A percentile compares a stretch with the other conserved stretches of the same genome.
Conservation (phyloP, 2,797 vertebrate genomes). For the Vespertilio murinus region DNA sequence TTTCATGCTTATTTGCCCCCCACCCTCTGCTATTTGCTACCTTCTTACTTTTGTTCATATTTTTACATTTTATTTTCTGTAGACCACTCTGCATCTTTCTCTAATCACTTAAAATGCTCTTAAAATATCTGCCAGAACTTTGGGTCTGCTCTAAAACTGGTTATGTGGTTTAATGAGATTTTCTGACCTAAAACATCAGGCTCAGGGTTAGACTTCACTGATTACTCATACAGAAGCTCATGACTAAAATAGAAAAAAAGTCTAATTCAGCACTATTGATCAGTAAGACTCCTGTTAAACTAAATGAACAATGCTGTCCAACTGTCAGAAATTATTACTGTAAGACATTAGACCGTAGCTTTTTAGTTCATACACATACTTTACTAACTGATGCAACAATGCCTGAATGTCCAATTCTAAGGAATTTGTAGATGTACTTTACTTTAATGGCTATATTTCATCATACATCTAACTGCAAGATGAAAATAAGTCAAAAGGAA, state of each 20-base stretch:
- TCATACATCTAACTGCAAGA: conserved; percentile 1
- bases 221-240: neutral
- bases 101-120: neutral
- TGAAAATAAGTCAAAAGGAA: conserved; percentile 22
- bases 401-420: neutral
- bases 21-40: neutral
- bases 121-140: neutral
- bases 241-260: neutral
- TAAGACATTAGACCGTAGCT: neutral
- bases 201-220: neutral
- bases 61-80: conserved; percentile 38
- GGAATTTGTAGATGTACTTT: neutral
- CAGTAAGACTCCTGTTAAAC: neutral
- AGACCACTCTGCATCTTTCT: neutral
- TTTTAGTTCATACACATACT: neutral
- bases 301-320: neutral
- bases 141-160: neutral
- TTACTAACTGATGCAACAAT: neutral
- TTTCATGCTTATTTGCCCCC: neutral
- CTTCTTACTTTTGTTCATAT: neutral
- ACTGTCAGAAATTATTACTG: neutral
- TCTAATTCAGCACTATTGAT: neutral
- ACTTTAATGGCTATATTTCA: neutral
- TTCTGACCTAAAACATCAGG: neutral
- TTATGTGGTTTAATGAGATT: neutral